phyloP scores from a whole-genome alignment of 2,113 vertebrate genomes.

The Gallinago paraguaiae region DNA sequence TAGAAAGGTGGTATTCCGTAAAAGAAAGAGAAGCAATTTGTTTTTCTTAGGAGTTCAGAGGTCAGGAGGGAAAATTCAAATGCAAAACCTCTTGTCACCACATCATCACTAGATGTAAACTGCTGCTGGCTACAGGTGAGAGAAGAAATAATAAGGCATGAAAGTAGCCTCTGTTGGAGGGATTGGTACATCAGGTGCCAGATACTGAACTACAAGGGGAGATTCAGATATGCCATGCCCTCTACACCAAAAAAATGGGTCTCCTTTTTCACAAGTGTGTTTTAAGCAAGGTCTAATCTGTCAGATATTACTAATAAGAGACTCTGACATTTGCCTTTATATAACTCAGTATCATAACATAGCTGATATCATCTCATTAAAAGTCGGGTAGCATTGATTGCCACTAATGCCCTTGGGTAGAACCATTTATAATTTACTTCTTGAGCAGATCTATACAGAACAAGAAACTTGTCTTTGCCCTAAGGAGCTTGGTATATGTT shows the following conservation, averaged over 20 bases:
- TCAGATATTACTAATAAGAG: neutral
- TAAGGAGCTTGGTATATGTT: neutral
- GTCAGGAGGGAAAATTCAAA: neutral
- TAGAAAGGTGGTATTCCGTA: neutral
- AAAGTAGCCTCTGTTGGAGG: neutral
- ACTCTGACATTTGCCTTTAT: neutral
- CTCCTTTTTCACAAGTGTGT: neutral
- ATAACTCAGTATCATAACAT: neutral
- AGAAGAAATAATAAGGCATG: neutral
- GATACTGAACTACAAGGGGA: neutral
- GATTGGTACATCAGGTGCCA: neutral
- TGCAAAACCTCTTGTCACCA: neutral
- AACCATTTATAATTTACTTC: slow-evolving; percentile 44
- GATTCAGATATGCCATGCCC: neutral
- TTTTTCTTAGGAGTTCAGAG: neutral
- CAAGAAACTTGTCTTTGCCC: slow-evolving; percentile 11
- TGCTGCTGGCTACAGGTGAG: neutral
- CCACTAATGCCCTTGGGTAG: neutral
- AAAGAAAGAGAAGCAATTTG: neutral
- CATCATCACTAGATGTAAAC: neutral
- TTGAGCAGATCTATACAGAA: neutral
- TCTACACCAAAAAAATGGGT: neutral
- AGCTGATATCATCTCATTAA: neutral
- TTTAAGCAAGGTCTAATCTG: neutral
- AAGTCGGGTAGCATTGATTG: neutral